Percentiles rank a stretch among this genome's conserved stretches.
Conservation (phyloP, 1,140 invertebrate genomes). For the Drosophila kikkawai region DNA sequence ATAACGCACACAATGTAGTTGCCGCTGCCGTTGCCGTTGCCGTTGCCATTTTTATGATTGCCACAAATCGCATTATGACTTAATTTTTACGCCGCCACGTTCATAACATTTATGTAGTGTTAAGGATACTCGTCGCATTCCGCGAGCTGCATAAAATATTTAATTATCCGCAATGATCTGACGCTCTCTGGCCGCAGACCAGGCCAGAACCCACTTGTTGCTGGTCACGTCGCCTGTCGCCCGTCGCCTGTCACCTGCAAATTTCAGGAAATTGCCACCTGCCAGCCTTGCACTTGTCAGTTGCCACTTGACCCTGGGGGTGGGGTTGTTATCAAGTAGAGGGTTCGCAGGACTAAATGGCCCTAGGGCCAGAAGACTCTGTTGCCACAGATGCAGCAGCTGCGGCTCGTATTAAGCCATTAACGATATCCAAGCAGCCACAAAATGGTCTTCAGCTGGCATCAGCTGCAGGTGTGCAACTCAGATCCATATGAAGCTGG, state of each 20-base stretch:
- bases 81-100: slow-evolving; percentile 71
- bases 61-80: slow-evolving; percentile 75
- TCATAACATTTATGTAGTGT: slow-evolving; percentile 75
- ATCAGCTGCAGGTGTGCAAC: neutral
- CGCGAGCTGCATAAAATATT: slow-evolving; percentile 55
- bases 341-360: neutral
- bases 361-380: neutral
- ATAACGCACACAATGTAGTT: slow-evolving; percentile 54
- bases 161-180: slow-evolving; percentile 55
- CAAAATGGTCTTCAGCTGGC: slow-evolving; percentile 25
- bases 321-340: neutral
- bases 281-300: slow-evolving; percentile 33
- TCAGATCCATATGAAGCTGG: neutral
- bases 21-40: slow-evolving; percentile 13
- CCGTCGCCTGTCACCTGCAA: slow-evolving; percentile 25
- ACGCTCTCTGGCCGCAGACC: slow-evolving; percentile 1
- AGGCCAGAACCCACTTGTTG: slow-evolving; percentile 27
- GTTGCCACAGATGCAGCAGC: slow-evolving; percentile 25
- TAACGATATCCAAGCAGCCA: slow-evolving; percentile 30
- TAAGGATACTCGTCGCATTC: slow-evolving; percentile 53
- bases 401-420: slow-evolving; percentile 27
- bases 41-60: slow-evolving; percentile 46
- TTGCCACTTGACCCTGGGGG: slow-evolving; percentile 21
- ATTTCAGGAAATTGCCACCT: slow-evolving; percentile 29
- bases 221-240: slow-evolving; percentile 16